Base-by-base conservation (phyloP, 1,140 invertebrate species). In the Papilio polytes region DNA sequence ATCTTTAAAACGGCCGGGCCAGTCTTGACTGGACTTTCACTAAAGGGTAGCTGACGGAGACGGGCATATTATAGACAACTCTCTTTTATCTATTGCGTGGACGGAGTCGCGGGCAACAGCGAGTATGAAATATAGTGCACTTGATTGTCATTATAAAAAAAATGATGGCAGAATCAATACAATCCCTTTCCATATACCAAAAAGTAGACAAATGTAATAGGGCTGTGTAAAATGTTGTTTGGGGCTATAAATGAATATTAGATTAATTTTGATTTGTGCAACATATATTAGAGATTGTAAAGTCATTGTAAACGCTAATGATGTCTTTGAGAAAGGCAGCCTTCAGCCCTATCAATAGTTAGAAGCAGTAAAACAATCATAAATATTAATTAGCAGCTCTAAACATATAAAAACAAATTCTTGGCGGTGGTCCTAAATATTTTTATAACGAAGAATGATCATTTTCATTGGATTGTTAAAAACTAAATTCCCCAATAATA, bases 251-350 rank as follows among this genome's bases (percentile, higher is more conserved):
- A 74, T 20, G 36, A 46, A 70, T 70, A n/a, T n/a, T 7, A 74
- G 46, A 41, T 18, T n/a, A 44, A 74, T 41, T 74, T 44, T 44
- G 10, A 18, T 79, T 79, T 22, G 63, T 73, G 80, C 79, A 82
- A 77, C 74, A 85, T 87, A 82, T 89, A 90, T 91, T 91, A 90
- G 83, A 81, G 78, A 88, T 85, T 84, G 87, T 92, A 89, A 92
- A 91, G 82, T 83, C 81, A 90, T 90, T 87, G 88, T 83, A 72
- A 83, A 81, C 82, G 80, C 85, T 86, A 87, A 88, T 86, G 82
- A 87, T 86, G 86, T 83, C 80, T 80, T 72, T 82, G 82, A 80
- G 81, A 77, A 81, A 82, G 80, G 80, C 80, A 83, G 88, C 86
- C 83, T 81, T 78, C 80, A 83, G 88, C 86, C 83, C 81, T 78